Evolutionary conservation across 2,113 vertebrate genomes (phyloP), one percentile per base, ranked within the genome.

Genomic region (Boulengeromyrus knoepffleri): DNA sequence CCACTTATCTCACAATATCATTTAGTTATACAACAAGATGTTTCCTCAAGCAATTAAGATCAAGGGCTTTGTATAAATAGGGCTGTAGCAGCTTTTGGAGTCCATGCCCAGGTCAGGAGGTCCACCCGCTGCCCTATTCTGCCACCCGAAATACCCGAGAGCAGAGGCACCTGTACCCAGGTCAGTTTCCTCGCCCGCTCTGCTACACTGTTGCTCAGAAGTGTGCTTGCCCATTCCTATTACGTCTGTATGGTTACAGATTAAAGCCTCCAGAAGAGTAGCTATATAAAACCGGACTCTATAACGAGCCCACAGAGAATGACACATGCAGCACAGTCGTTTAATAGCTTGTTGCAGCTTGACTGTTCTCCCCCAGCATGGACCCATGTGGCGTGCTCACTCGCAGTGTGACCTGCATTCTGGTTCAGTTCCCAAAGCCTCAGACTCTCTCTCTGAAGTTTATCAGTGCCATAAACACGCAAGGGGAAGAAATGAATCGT

Each of bases 401-500:
- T 91, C 90, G 52, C 56, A 88, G 66, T 87, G n/a, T 85, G 45
- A 42, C 86, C 91, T 93, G 90, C 92, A 92, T 89, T 92, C 92
- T 92, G 92, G 90, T 93, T 92, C 89, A 87, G 92, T 92, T 93
- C 93, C 80, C 87, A 90, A 91, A 70, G 91, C 90, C 88, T 91
- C 83, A 92, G 36, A 36, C 74, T 47, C 92, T 90, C 88, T 90
- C 24, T 90, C 83, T 91, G 86, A 74, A 84, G 9, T 88, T 90
- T 92, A 80, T 86, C 84, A 66, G 47, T 36, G 24, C 85, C 88
- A 70, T 93, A 92, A 93, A 94, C 92, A 92, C 42, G 77, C 53
- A 74, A 46, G 36, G 50, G 74, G 89, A 27, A 88, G 66, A 58
- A 91, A 92, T 91, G 53, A 91, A 91, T 90, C 89, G 36, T 62